Base-by-base conservation (phyloP, 2,797 vertebrate species). In the Ataeniobius toweri region DNA sequence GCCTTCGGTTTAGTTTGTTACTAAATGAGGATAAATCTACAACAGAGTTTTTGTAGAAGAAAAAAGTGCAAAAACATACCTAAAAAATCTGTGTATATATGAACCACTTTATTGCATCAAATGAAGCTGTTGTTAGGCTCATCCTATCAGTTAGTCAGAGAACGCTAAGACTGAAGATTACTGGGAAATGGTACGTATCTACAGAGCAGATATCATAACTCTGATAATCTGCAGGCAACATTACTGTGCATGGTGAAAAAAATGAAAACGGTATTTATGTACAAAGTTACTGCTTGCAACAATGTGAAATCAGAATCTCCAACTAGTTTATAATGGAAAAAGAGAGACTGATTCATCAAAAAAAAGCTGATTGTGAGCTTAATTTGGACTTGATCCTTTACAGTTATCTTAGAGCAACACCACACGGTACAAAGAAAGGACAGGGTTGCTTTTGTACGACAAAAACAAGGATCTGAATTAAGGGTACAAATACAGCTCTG, bases 91-190 rank as follows among this genome's bases (percentile, higher is more conserved):
- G 24, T 76, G 59, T 65, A 87, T 83, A 91, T 76, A 50, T 69
- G 85, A 76, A 92, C 71, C 79, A 90, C 83, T 93, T 94, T 94
- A 94, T 94, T 94, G 89, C 83, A 80, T 89, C 88, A 93, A 85
- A 91, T 87, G 75, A 90, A 89, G 82, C 82, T 83, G 86, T 75
- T 90, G 90, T 92, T 93, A 92, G 83, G 88, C 83, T 91, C 74
- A 82, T 88, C 90, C 90, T 92, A 91, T 85, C 79, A 75, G 73
- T 90, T 88, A 86, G 89, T 93, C 78, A 86, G 85, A 89, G 76
- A 87, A 86, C 3, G 68, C 86, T 91, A 87, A 79, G 31, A 76
- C 74, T 88, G 76, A 82, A 71, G 74, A 78, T 87, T 82, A 89
- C 68, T 79, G 71, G 69, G 76, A 56, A 87, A 78, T 74, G 86